phyloP scores from a whole-genome alignment of 2,888 invertebrate genomes.

The Hybos culiciformis region DNA sequence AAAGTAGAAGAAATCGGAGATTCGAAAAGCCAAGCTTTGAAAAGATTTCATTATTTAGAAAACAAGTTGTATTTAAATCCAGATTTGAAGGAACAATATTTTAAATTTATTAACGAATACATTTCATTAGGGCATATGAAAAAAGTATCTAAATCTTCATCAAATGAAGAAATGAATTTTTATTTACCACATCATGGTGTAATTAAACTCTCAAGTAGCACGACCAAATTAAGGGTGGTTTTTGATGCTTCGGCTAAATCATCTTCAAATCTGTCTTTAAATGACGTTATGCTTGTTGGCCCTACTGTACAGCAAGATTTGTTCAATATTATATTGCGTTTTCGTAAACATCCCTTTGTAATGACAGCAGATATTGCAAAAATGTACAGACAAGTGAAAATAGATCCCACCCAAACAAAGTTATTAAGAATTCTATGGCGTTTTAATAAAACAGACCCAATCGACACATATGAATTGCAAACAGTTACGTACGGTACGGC shows the following conservation, averaged over 20 bases:
- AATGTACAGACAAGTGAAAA: constrained; percentile 7
- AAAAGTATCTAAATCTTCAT: too few species aligned
- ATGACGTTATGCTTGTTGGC: neutral
- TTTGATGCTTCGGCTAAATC: neutral
- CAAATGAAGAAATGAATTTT: too few species aligned
- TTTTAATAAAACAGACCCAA: neutral
- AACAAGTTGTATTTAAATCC: too few species aligned
- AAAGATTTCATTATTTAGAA: too few species aligned
- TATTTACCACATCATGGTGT: neutral
- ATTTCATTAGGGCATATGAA: too few species aligned
- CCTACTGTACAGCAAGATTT: neutral
- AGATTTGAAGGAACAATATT: too few species aligned
- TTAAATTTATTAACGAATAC: too few species aligned
- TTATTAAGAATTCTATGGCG: constrained; percentile 9
- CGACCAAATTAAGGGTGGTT: neutral
- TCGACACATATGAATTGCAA: constrained; percentile 2
- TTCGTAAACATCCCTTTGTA: constrained; percentile 2
- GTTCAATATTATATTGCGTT: neutral
- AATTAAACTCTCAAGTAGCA: neutral
- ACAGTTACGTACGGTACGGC: constrained; percentile 6
- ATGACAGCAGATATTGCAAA: constrained; percentile 16
- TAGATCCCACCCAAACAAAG: constrained; percentile 2
- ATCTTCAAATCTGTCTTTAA: neutral
- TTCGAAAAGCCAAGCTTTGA: neutral
- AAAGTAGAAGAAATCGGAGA: neutral